Evolutionary conservation across 2,113 vertebrate species (phyloP).

Genomic region (Cichladusa arquata): DNA sequence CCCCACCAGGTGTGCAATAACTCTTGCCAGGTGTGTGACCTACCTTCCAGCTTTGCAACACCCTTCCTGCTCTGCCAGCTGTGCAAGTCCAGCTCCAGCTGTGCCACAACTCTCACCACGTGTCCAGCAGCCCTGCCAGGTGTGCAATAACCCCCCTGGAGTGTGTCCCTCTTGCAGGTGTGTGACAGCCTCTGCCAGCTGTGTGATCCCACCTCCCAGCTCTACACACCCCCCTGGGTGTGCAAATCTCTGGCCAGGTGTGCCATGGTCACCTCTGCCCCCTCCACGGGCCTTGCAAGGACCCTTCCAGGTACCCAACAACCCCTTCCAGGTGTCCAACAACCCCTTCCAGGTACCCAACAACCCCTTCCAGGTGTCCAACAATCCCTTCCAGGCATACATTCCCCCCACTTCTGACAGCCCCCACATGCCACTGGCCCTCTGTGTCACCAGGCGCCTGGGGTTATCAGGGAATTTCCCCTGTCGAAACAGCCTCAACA

Average conservation of each 20-base stretch:
- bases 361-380: neutral
- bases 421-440: accelerated
- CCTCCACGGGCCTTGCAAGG: neutral
- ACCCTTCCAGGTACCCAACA: neutral
- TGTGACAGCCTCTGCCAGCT: neutral
- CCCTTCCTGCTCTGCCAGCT: neutral
- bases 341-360: neutral
- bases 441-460: accelerated
- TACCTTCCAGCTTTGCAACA: neutral
- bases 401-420: neutral
- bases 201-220: neutral
- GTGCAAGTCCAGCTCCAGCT: neutral
- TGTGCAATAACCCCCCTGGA: neutral
- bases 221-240: no score
- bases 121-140: neutral
- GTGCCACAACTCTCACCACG: accelerated
- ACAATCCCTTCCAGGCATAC: neutral
- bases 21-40: neutral
- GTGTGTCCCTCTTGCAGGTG: neutral
- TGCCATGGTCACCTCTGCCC: neutral
- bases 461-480: neutral
- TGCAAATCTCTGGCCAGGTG: neutral
- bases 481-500: neutral
- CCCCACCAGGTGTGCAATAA: neutral
- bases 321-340: neutral